Conservation (phyloP, 2,888 invertebrate species). For the Ormyrus labotus region DNA sequence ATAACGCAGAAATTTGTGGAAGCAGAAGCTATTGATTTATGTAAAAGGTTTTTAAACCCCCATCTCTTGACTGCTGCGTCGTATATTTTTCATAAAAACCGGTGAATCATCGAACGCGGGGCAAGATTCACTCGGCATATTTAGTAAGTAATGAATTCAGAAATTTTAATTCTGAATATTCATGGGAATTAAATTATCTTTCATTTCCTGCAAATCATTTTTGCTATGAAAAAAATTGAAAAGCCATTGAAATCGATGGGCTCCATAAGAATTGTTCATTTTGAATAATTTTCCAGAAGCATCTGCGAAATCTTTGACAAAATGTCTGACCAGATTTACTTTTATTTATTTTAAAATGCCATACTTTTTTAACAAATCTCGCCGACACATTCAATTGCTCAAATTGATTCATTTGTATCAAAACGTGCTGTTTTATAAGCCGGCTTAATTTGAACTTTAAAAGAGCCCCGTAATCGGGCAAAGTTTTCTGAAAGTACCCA, state of each 20-base stretch:
- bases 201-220: neutral
- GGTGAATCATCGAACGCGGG: neutral
- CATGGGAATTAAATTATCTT: conserved; percentile 5
- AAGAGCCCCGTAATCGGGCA: too few species aligned
- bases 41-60: conserved; percentile 34
- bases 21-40: conserved; percentile 42
- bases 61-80: neutral
- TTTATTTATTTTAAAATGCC: too few species aligned
- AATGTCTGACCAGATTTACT: too few species aligned
- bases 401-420: too few species aligned
- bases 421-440: neutral
- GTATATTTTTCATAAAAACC: conserved; percentile 40
- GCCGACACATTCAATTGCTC: too few species aligned
- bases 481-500: too few species aligned
- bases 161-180: conserved; percentile 41
- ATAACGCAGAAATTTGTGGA: too few species aligned
- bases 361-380: too few species aligned
- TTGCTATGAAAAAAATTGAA: neutral
- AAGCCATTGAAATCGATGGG: too few species aligned
- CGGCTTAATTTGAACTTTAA: neutral
- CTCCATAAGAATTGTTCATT: too few species aligned
- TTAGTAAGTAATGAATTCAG: conserved; percentile 19
- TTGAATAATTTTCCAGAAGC: too few species aligned
- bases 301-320: too few species aligned
- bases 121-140: neutral